Evolutionary conservation across 2,888 invertebrate genomes (phyloP), one percentile per base, ranked within the genome.

Genomic region (Plusia festucae): DNA sequence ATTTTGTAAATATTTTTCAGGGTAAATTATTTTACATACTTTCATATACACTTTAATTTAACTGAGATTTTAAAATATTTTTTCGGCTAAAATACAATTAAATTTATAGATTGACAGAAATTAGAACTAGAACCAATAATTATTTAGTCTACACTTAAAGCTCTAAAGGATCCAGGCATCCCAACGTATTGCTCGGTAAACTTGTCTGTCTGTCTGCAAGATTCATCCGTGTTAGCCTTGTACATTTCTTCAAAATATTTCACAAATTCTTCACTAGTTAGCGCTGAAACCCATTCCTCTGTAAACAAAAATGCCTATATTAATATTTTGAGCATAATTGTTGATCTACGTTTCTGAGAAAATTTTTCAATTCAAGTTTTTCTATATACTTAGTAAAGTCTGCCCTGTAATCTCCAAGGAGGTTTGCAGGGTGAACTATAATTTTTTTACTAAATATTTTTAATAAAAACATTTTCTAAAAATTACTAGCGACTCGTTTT

Each of bases 151-250:
- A 86, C 80, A 32, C 69, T 81, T 22, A 86, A 70, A 53, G 69
- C 81, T 53, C 86, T 83, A 20, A 86, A 85, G 0, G 86, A 84
- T 0, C 86, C 86, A 0, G 87, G 83, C 76, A 84, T 82, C 5
- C 87, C 87, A 0, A 76, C 27, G 15, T 84, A 85, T 15, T 71
- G 62, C 5, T 90, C 88, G 11, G 83, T 88, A 53, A 88, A 87
- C 18, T 82, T 82, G 6, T 79, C 78, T 0, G 68, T 53, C 18
- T 70, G 81, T 74, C 92, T 82, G 53, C 64, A 76, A 0, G 83
- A 69, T 60, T 92, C 92, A 20, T 89, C 82, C 0, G 90, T 88
- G 3, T 74, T 78, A 0, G 87, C 84, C 18, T 79, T 60, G 44
- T 76, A 73, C 78, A 89, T 83, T 2, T 86, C 84, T 20, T 81